A percentile compares a stretch with the other conserved stretches of the same genome.
Evolutionary conservation across 2,797 vertebrate species (phyloP).

Genomic region (Danio jaintianensis): DNA sequence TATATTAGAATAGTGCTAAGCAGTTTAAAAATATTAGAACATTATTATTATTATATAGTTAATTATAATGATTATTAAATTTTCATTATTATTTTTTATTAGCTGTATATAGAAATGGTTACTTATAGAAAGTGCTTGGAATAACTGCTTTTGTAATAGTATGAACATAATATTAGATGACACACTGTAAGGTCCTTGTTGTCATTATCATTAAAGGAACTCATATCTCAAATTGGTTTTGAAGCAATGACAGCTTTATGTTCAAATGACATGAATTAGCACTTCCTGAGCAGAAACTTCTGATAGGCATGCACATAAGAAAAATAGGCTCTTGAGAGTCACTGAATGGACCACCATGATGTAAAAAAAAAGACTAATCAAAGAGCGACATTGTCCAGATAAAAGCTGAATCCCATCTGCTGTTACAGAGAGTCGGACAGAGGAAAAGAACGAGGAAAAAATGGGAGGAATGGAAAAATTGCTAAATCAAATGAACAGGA

Average conservation of each 20-base stretch:
- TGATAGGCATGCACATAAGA: slow-evolving; percentile 14
- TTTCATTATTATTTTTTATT: too few species aligned
- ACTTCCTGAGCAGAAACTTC: slow-evolving; percentile 22
- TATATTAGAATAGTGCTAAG: background rate
- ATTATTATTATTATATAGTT: too few species aligned
- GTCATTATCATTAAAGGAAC: background rate
- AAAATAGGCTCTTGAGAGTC: slow-evolving; percentile 45
- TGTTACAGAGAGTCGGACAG: slow-evolving; percentile 50
- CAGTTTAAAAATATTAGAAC: background rate
- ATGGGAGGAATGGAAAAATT: slow-evolving; percentile 42
- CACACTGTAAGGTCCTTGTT: background rate
- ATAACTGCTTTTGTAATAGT: background rate
- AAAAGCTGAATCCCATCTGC: slow-evolving; percentile 70
- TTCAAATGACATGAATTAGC: background rate
- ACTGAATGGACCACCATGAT: slow-evolving; percentile 66
- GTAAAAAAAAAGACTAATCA: slow-evolving; percentile 65
- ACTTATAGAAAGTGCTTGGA: background rate
- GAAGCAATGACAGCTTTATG: slow-evolving; percentile 4
- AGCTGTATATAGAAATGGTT: background rate
- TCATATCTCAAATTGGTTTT: background rate
- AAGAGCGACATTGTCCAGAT: slow-evolving; percentile 72
- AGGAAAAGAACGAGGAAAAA: slow-evolving; percentile 12
- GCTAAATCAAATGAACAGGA: slow-evolving; percentile 70
- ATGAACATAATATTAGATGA: background rate
- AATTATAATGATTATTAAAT: too few species aligned